Evolutionary conservation across 1,140 invertebrate genomes (phyloP), one percentile per base, ranked within the genome.

Genomic region (Metopolophium dirhodum): DNA sequence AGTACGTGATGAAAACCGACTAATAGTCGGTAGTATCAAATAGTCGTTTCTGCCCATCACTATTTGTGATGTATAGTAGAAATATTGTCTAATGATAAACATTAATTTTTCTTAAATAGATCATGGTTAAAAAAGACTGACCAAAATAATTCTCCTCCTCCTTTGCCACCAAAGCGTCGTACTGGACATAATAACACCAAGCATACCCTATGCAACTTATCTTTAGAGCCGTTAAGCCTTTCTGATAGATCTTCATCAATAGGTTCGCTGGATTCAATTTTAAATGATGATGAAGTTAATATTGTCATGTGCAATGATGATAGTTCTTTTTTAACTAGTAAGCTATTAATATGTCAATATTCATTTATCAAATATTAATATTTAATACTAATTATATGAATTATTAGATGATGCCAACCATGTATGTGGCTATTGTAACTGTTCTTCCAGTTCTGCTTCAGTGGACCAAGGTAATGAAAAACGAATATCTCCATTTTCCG

Each of bases 261-360:
- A 90, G 97, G 97, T 68, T 98, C 97, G 94, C 95, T 98, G 94
- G 98, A 98, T 95, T 98, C 97, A 0, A 97, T 98, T 94, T 95
- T 98, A 90, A 98, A 98, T 95, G 97, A 97, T 90, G 95, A 95
- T 82, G 96, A 97, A 95, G 96, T 97, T 68, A 95, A 96, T 94
- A 96, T 95, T 94, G 96, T 96, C 91, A 96, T 96, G 95, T 96
- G 97, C 94, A 95, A 96, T 94, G 95, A 95, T 94, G 95, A 96
- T 93, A 95, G 95, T 94, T 95, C 95, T 41, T 90, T 90, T 82
- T 90, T 94, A 93, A 94, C 94, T 94, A 93, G 91, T 93, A 93
- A 85, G 82, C 30, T 30, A n/a, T 41, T 20, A 85, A 41, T 22
- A 83, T 86, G 30, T 14, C 2, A 26, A 7, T 61, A 47, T 57